Conservation (phyloP, 2,888 invertebrate genomes). For the Germaria angustata region DNA sequence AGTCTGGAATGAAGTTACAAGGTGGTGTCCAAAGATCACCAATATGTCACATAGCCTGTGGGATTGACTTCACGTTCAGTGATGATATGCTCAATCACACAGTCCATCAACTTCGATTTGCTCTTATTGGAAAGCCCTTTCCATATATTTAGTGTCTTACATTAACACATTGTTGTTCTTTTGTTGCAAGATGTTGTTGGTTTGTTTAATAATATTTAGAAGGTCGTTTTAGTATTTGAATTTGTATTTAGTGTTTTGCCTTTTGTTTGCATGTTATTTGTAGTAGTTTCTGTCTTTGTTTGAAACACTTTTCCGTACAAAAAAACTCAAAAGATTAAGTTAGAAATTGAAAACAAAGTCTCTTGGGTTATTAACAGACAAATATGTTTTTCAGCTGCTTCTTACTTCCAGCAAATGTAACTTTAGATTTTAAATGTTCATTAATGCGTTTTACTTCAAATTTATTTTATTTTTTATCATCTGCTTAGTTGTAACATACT, state of each 20-base stretch:
- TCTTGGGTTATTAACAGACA: slow-evolving; percentile 18
- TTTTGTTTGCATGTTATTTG: slow-evolving; percentile 13
- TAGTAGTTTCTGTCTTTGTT: neutral
- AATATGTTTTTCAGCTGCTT: neutral
- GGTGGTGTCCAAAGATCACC: too few species aligned
- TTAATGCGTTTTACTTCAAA: slow-evolving; percentile 59
- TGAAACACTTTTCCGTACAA: slow-evolving; percentile 46
- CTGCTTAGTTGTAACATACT: slow-evolving; percentile 16
- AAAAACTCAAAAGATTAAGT: slow-evolving; percentile 1
- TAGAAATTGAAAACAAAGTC: neutral
- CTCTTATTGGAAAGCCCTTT: too few species aligned
- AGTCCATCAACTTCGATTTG: too few species aligned
- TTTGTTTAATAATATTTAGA: slow-evolving; percentile 41
- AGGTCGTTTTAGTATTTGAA: slow-evolving; percentile 54
- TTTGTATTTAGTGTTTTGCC: slow-evolving; percentile 1
- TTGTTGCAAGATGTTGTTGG: slow-evolving; percentile 18
- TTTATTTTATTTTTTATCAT: slow-evolving; percentile 9
- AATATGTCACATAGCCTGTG: too few species aligned
- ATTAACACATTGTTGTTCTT: slow-evolving; percentile 40
- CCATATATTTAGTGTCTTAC: slow-evolving; percentile 5
- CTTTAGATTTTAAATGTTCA: slow-evolving; percentile 48
- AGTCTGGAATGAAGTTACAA: too few species aligned
- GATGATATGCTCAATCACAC: too few species aligned
- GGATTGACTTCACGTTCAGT: too few species aligned
- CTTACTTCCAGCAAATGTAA: slow-evolving; percentile 47